Conservation (phyloP, 1,140 invertebrate genomes). For the Lasaia peninsularis region DNA sequence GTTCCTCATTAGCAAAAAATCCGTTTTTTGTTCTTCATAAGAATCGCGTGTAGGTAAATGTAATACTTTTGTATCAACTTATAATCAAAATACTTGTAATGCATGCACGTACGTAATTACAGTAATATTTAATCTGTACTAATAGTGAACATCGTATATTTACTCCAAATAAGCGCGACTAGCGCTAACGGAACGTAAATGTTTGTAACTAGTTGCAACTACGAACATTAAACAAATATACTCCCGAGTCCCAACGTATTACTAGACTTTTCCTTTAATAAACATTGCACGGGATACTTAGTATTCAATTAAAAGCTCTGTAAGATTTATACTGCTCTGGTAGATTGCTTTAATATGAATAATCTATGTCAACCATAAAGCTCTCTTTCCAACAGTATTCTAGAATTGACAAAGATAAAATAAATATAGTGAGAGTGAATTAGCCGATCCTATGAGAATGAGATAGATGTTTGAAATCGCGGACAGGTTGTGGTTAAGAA, state of each 20-base stretch:
- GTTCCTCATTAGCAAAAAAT: too few relatives aligned
- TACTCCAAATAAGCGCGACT: background rate
- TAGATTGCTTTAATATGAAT: background rate
- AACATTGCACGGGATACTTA: background rate
- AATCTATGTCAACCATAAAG: too few relatives aligned
- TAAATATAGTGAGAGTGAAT: too few relatives aligned
- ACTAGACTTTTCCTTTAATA: background rate
- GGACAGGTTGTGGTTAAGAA: too few relatives aligned
- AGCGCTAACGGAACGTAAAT: background rate
- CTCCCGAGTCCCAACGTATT: background rate
- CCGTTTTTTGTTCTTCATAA: too few relatives aligned
- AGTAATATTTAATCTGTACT: background rate
- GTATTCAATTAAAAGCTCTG: background rate
- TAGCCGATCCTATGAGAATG: too few relatives aligned
- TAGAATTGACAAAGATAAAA: too few relatives aligned
- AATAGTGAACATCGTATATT: background rate
- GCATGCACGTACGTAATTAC: background rate
- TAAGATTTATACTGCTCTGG: background rate
- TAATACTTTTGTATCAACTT: background rate
- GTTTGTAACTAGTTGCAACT: background rate
- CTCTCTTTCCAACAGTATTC: too few relatives aligned
- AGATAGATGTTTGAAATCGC: too few relatives aligned
- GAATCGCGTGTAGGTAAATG: too few relatives aligned
- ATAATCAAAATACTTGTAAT: background rate
- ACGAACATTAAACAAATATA: background rate